phyloP scores from a whole-genome alignment of 1,140 invertebrate species.

The Cherax quadricarinatus region DNA sequence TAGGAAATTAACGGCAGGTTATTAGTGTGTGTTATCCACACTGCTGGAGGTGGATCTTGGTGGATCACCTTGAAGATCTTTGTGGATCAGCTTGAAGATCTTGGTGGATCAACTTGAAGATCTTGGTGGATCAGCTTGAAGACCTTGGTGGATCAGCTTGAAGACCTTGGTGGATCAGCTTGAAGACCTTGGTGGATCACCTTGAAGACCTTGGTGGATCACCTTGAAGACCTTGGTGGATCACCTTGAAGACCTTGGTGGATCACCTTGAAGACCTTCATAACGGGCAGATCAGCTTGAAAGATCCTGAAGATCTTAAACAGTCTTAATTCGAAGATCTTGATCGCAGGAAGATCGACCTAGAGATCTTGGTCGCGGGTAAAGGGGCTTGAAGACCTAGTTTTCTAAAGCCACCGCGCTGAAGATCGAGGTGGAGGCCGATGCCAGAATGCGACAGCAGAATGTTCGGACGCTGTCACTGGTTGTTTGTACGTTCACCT shows the following conservation, averaged over 20 bases:
- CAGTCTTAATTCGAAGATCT: background rate
- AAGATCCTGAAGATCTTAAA: background rate
- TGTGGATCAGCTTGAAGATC: too few species aligned
- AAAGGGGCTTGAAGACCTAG: background rate
- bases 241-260: background rate
- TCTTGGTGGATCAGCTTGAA: too few species aligned
- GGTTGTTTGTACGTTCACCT: constrained; percentile 99
- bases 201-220: too few species aligned
- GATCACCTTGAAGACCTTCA: background rate
- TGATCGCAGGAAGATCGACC: background rate
- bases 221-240: too few species aligned
- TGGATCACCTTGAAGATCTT: too few species aligned
- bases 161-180: too few species aligned
- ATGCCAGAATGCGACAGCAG: constrained; percentile 81
- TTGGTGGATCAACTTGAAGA: too few species aligned
- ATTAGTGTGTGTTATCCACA: too few species aligned
- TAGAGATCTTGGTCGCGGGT: background rate
- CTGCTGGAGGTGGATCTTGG: too few species aligned
- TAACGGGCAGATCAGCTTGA: background rate
- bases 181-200: too few species aligned
- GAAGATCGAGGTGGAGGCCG: constrained; percentile 67
- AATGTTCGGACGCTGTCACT: constrained; percentile 99
- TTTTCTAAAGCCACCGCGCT: background rate
- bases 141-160: too few species aligned
- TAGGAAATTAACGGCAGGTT: too few species aligned